Evolutionary conservation across 2,888 invertebrate species (phyloP), one percentile per base, ranked within the genome.

Genomic region (Atrina japonica): DNA sequence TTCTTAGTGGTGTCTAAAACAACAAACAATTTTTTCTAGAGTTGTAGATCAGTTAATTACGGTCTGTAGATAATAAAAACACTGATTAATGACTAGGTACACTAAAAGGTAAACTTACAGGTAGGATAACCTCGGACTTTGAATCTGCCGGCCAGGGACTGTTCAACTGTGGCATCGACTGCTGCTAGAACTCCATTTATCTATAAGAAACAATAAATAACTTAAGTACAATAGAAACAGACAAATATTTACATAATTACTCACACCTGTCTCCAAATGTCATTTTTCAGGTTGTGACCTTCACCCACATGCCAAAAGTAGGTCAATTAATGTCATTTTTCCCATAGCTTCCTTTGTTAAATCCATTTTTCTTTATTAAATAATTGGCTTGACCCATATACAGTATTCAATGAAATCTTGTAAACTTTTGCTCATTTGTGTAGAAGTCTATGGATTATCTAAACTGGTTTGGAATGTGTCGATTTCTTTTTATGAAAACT

Each of bases 51-150:
- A 35, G 35, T 35, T 35, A 35, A 35, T 35, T 35, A 35, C 11
- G 35, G 11, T 35, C 11, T 35, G 35, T 7, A 35, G n/a, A n/a
- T n/a, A n/a, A n/a, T n/a, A n/a, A n/a, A n/a, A n/a, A n/a, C n/a
- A n/a, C 35, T 35, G 5, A 11, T 35, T 7, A 35, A 35, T 35
- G 9, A 3, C 7, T 14, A 29, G 29, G 3, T 5, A 40, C n/a
- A 21, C 9, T 6, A 2, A 11, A 11, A n/a, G 1, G 7, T 3
- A 63, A 93, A 91, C 90, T 94, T 94, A 86, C 95, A 91, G 0
- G 94, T 94, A 0, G 95, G 95, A 81, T 94, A 93, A 1, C 93
- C 93, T 58, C 92, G 90, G 50, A 95, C 93, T 58, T 92, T 91
- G 75, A 93, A 94, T 55, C 93, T 86, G 60, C 93, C 92, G 0